Percentiles rank a stretch among this genome's conserved stretches.
phyloP scores from a whole-genome alignment of 2,888 invertebrate genomes.

The Psylliodes chrysocephalus region DNA sequence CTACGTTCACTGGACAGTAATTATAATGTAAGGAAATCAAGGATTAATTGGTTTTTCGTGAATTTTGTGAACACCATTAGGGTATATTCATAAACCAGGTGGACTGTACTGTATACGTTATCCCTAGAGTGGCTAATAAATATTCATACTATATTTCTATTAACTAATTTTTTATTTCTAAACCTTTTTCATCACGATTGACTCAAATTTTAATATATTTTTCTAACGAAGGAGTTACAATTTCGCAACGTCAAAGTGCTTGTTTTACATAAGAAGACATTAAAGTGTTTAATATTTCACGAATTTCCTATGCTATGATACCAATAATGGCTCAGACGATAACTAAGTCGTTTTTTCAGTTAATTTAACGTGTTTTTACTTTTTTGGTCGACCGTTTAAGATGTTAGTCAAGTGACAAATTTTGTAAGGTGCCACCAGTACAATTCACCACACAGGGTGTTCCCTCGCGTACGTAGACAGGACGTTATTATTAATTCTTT shows the following conservation, averaged over 20 bases:
- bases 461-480: constrained; percentile 29
- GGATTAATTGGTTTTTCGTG: constrained; percentile 52
- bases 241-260: constrained; percentile 55
- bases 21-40: constrained; percentile 90
- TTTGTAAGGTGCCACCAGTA: constrained; percentile 31
- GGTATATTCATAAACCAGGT: constrained; percentile 55
- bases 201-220: constrained; percentile 36
- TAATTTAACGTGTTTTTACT: background rate
- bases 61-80: constrained; percentile 52
- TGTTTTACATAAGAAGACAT: constrained; percentile 55
- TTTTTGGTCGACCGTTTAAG: background rate
- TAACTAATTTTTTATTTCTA: constrained; percentile 42
- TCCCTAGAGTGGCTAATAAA: constrained; percentile 51
- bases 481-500: constrained; percentile 36
- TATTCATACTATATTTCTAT: constrained; percentile 41
- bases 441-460: constrained; percentile 48
- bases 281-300: constrained; percentile 46
- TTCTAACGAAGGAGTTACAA: constrained; percentile 39
- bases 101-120: constrained; percentile 57
- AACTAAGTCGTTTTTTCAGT: background rate
- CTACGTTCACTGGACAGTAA: constrained; percentile 96
- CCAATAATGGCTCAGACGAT: background rate
- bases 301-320: constrained; percentile 29
- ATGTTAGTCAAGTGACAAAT: constrained; percentile 4
- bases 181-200: constrained; percentile 33